Conservation (phyloP, 1,140 invertebrate genomes). For the Microplitis demolitor region DNA sequence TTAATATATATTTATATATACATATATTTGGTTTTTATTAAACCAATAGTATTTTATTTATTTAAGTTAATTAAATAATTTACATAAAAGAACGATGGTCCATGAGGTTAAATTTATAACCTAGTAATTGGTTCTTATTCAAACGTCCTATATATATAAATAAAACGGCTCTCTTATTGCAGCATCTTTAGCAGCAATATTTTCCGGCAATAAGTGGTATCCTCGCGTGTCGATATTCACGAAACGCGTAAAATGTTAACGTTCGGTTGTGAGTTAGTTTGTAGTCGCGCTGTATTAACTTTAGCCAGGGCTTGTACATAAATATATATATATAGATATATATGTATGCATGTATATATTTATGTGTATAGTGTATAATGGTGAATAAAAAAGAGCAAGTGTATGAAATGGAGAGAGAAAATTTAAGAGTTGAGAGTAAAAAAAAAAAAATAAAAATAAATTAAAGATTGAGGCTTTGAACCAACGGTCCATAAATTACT, state of each 20-base stretch:
- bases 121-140: background rate
- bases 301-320: background rate
- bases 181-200: background rate
- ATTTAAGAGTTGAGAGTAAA: background rate
- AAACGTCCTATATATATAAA: background rate
- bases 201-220: constrained; percentile 4
- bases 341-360: background rate
- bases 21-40: no score
- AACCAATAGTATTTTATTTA: no score
- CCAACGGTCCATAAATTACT: constrained; percentile 38
- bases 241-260: background rate
- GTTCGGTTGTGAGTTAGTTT: background rate
- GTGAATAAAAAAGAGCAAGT: no score
- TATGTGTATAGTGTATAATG: background rate
- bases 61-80: background rate
- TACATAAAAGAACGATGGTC: background rate
- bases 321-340: background rate
- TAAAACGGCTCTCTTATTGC: background rate
- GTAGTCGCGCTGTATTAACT: no score
- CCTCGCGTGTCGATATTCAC: constrained; percentile 7
- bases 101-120: constrained; percentile 1
- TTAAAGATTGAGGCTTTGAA: constrained; percentile 14
- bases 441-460: no score
- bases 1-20: no score
- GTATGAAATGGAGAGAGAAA: background rate